Conservation (phyloP, 2,113 vertebrate genomes). For the Stegostoma tigrinum region DNA sequence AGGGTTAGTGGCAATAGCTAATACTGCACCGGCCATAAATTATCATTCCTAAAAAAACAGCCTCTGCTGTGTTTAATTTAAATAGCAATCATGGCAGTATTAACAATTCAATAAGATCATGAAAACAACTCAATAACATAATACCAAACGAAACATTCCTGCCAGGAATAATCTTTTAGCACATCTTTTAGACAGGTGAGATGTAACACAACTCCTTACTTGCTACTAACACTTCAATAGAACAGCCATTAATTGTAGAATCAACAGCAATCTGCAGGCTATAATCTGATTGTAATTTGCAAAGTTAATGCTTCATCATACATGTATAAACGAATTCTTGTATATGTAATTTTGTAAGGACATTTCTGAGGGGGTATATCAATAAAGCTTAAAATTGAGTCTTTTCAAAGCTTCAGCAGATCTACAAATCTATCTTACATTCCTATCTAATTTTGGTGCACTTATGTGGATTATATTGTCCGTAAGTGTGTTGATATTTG, state of each 20-base stretch:
- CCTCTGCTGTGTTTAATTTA: background rate
- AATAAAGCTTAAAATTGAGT: background rate
- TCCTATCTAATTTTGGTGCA: background rate
- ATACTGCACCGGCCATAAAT: background rate
- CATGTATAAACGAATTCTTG: background rate
- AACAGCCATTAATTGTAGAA: background rate
- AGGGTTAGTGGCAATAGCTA: background rate
- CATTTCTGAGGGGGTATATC: background rate
- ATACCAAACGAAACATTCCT: background rate
- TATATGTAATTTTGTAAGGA: background rate
- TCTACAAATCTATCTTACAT: background rate
- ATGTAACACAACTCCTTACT: background rate
- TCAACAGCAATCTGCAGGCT: background rate
- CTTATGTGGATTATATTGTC: background rate
- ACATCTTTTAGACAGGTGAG: background rate
- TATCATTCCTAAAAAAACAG: background rate
- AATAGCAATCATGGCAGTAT: background rate
- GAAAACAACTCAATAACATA: background rate
- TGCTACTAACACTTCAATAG: background rate
- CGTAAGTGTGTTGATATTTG: background rate
- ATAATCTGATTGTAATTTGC: background rate
- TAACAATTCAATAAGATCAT: background rate
- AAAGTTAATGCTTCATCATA: background rate
- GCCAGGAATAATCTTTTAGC: constrained; percentile 4
- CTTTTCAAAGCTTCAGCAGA: background rate